Percentiles rank a stretch among this genome's conserved stretches.
Conservation (phyloP, 2,888 invertebrate genomes). For the Platypus cylindrus region DNA sequence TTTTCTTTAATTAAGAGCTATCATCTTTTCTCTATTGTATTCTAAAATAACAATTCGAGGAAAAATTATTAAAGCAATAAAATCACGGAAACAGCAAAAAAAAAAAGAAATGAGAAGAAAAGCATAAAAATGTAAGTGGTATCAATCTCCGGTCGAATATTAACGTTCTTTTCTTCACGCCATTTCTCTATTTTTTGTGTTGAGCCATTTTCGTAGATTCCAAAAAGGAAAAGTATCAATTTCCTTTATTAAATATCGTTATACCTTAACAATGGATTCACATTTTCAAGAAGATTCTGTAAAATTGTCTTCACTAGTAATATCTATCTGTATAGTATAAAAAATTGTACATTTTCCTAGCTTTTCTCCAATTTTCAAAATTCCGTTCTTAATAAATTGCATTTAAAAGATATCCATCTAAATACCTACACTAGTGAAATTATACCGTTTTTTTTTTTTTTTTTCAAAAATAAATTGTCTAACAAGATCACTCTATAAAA, state of each 20-base stretch:
- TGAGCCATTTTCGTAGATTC: conserved; percentile 21
- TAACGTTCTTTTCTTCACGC: conserved; percentile 19
- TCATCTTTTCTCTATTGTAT: conserved; percentile 3
- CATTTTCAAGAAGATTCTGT: too few species aligned
- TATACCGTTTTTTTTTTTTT: too few species aligned
- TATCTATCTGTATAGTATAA: too few species aligned
- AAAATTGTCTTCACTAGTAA: too few species aligned
- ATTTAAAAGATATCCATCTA: too few species aligned
- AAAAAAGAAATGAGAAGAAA: too few species aligned
- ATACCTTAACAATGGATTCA: conserved; percentile 23
- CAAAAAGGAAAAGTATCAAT: conserved; percentile 26
- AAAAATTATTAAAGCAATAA: conserved; percentile 13
- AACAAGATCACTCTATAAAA: too few species aligned
- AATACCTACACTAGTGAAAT: too few species aligned
- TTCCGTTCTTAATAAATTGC: too few species aligned
- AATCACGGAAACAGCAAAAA: conserved; percentile 19
- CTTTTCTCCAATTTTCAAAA: too few species aligned
- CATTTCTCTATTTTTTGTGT: conserved; percentile 12
- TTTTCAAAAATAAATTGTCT: too few species aligned
- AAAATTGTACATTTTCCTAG: too few species aligned
- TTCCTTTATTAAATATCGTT: conserved; percentile 28
- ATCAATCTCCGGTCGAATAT: conserved; percentile 22
- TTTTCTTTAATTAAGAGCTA: conserved; percentile 5
- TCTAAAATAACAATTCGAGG: conserved; percentile 9
- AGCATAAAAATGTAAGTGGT: conserved; percentile 21